Evolutionary conservation across 2,797 vertebrate species (phyloP).

Genomic region (Oreortyx pictus): DNA sequence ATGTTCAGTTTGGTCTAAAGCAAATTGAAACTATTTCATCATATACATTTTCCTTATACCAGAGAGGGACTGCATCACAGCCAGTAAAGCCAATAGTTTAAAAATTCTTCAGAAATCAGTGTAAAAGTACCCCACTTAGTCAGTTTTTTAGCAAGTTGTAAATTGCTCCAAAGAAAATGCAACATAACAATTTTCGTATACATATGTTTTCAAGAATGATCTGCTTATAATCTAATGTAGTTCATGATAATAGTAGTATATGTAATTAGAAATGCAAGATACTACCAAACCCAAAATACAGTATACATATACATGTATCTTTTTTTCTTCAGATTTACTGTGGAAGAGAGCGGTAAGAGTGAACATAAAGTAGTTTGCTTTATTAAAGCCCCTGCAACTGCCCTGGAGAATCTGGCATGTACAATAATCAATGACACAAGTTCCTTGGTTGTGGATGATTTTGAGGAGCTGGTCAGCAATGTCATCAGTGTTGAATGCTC

Average conservation of each 20-base stretch:
- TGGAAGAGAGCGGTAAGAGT: conserved; percentile 15
- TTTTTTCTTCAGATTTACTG: conserved; percentile 71
- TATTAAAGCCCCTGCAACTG: conserved; percentile 75
- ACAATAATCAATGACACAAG: conserved; percentile 81
- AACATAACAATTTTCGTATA: not conserved
- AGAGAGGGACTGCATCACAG: not conserved
- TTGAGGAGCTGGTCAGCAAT: conserved; percentile 90
- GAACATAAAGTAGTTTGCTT: conserved; percentile 77
- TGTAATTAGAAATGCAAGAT: not conserved
- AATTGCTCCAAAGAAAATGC: not conserved
- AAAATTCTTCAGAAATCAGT: not conserved
- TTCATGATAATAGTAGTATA: not conserved
- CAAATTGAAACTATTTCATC: not conserved
- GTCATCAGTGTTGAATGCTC: conserved; percentile 79
- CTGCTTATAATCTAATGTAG: not conserved
- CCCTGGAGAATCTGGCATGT: conserved; percentile 78
- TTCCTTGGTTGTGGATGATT: conserved; percentile 83
- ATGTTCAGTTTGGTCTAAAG: not conserved
- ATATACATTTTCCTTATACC: not conserved
- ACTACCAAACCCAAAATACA: not conserved
- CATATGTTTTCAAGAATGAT: not conserved
- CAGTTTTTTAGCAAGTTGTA: not conserved
- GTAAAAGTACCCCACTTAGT: not conserved
- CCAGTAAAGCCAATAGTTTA: not conserved
- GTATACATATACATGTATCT: not conserved